A percentile compares a stretch with the other conserved stretches of the same genome.
Evolutionary conservation across 2,113 vertebrate species (phyloP).

Genomic region (Gallinago undulata): DNA sequence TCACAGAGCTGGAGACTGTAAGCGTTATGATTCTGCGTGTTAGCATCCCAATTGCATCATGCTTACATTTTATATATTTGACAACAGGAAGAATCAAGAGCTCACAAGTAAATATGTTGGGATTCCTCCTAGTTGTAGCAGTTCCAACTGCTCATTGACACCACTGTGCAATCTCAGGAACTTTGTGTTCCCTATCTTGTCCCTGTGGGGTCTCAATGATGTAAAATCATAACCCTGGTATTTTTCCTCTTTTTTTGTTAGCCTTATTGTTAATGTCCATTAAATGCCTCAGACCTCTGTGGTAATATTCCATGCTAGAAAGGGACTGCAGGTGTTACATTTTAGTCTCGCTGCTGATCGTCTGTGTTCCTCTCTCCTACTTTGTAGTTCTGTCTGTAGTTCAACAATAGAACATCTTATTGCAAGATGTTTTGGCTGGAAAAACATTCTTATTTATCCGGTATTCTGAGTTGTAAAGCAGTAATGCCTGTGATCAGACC

Average conservation of each 20-base stretch:
- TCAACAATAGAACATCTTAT: not conserved
- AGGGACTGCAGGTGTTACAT: not conserved
- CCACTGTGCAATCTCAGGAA: not conserved
- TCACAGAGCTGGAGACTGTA: not conserved
- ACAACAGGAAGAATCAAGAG: not conserved
- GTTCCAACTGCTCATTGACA: not conserved
- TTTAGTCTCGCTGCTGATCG: not conserved
- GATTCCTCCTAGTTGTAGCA: not conserved
- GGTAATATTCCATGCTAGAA: not conserved
- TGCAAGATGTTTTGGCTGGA: slow-evolving; percentile 21
- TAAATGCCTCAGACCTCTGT: not conserved
- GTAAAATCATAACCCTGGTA: not conserved
- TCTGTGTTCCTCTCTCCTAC: not conserved
- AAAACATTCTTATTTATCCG: not conserved
- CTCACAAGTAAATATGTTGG: not conserved
- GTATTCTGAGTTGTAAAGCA: not conserved
- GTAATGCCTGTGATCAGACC: not conserved
- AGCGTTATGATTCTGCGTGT: not conserved
- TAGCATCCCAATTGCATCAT: not conserved
- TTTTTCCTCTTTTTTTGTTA: not conserved
- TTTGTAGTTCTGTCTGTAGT: not conserved
- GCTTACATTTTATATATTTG: not conserved
- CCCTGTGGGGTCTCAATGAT: not conserved
- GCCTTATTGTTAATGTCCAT: not conserved
- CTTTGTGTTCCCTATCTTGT: not conserved